These are phyloP conservation scores for Lytechinus pictus DNA, from an alignment of 35 echinoderm and acorn worm genomes.

Conservation along the genomic window DNA sequence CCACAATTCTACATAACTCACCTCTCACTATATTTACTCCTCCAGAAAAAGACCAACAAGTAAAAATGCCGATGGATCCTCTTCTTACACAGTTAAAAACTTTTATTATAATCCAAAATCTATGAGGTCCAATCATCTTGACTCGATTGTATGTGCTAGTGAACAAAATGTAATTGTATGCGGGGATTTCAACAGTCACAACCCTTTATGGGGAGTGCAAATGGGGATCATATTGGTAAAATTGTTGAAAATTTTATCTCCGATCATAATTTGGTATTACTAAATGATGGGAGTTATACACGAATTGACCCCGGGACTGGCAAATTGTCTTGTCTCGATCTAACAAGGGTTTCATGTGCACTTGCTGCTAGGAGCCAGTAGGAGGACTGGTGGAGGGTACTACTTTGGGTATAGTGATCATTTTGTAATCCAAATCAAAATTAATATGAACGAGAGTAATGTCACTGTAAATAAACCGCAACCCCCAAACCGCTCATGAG, in stretches of 20 bases:
- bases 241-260: background rate
- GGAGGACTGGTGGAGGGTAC: background rate
- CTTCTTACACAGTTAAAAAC: background rate
- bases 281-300: background rate
- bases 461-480: too few species aligned
- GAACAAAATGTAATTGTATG: background rate
- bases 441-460: background rate
- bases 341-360: background rate
- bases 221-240: background rate
- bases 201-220: background rate
- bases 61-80: background rate
- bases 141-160: background rate
- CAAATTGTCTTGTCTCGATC: background rate
- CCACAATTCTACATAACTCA: background rate
- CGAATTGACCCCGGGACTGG: background rate
- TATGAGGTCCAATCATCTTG: background rate
- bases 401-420: background rate
- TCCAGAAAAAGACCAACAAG: background rate
- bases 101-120: constrained; percentile 6
- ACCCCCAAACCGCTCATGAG: background rate
- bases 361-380: background rate
- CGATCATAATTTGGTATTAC: background rate
- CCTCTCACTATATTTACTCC: too few species aligned
- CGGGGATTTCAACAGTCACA: background rate
- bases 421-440: background rate